Conservation (phyloP, 2,113 vertebrate genomes). For the Toxostoma redivivum region DNA sequence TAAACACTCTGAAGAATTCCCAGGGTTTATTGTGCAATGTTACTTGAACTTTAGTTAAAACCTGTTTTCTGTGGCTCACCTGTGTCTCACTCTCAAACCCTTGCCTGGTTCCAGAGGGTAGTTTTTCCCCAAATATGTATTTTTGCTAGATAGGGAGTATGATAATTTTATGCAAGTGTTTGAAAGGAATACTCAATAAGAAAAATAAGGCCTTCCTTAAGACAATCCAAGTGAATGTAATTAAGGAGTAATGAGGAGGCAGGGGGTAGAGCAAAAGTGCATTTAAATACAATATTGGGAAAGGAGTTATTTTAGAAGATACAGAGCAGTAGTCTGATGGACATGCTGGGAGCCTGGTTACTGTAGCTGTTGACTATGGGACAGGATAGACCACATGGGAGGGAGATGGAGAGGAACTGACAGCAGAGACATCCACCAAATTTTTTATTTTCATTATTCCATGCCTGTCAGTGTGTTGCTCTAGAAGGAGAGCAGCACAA, state of each 20-base stretch:
- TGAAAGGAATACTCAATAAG: background rate
- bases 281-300: background rate
- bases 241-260: background rate
- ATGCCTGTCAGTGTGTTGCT: background rate
- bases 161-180: background rate
- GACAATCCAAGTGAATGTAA: background rate
- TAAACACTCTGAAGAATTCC: background rate
- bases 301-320: background rate
- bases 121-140: background rate
- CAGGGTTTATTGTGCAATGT: background rate
- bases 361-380: background rate
- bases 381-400: background rate
- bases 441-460: background rate
- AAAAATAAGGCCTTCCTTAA: background rate
- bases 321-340: background rate
- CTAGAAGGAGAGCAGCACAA: background rate
- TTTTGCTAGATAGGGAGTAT: background rate
- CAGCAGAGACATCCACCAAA: background rate
- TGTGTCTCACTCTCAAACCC: background rate
- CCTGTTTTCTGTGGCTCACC: background rate
- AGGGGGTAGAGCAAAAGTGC: background rate
- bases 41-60: constrained; percentile 31
- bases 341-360: background rate
- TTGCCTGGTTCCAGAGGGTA: background rate
- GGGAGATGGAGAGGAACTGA: background rate